phyloP scores from a whole-genome alignment of 2,113 vertebrate genomes.

The Macrotus californicus region DNA sequence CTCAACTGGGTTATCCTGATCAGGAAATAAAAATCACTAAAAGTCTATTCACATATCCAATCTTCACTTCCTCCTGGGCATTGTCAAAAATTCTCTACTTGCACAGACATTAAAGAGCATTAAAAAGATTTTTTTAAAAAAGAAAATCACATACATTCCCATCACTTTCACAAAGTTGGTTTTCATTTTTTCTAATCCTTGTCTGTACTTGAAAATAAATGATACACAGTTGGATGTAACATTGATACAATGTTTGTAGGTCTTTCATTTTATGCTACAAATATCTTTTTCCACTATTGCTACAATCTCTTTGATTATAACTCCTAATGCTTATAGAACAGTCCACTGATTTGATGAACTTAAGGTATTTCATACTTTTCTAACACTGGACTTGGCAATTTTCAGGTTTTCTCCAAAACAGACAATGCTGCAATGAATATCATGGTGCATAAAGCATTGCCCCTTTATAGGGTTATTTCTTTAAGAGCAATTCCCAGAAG shows the following conservation, averaged over 20 bases:
- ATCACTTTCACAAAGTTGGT: neutral
- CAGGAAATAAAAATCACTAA: neutral
- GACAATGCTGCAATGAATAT: neutral
- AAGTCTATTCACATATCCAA: neutral
- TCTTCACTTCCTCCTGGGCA: neutral
- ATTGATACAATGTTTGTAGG: neutral
- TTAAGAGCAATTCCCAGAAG: constrained; percentile 24
- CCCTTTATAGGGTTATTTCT: neutral
- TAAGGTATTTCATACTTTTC: constrained; percentile 1
- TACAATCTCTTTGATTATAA: constrained; percentile 15
- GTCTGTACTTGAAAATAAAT: neutral
- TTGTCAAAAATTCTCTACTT: neutral
- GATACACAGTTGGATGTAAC: neutral
- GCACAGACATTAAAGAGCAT: neutral
- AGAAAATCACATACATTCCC: neutral
- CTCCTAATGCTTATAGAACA: neutral
- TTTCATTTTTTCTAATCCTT: constrained; percentile 48
- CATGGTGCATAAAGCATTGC: neutral
- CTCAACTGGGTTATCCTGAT: neutral
- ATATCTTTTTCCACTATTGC: neutral
- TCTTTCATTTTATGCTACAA: constrained; percentile 26
- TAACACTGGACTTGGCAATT: constrained; percentile 11
- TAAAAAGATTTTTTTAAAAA: neutral
- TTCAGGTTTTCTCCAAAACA: constrained; percentile 32
- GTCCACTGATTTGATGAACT: constrained; percentile 25